A percentile compares a stretch with the other conserved stretches of the same genome.
phyloP scores from a whole-genome alignment of 2,113 vertebrate species.

The Emberiza fucata region DNA sequence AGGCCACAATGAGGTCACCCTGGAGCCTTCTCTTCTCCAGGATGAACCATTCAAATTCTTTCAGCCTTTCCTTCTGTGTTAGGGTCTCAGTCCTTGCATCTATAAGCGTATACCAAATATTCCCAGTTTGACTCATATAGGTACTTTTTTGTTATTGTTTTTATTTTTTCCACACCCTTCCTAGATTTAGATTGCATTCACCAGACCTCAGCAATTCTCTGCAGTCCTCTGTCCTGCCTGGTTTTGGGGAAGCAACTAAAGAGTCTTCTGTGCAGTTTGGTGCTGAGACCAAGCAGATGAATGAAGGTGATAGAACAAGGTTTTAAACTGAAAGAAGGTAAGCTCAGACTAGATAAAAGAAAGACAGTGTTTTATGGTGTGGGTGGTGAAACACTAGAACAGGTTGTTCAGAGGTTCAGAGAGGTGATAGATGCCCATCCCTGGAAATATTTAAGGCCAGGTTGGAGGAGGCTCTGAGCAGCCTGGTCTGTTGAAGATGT shows the following conservation, averaged over 20 bases:
- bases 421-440: background rate
- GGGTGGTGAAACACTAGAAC: background rate
- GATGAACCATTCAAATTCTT: background rate
- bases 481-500: background rate
- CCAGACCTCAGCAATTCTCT: background rate
- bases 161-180: background rate
- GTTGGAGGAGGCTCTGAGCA: background rate
- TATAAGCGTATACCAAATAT: background rate
- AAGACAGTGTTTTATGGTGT: background rate
- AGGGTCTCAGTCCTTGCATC: background rate
- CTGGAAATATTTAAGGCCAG: background rate
- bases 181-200: background rate
- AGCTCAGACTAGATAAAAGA: background rate
- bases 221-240: background rate
- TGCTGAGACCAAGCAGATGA: background rate
- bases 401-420: background rate
- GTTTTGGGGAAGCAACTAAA: background rate
- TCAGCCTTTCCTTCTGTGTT: background rate
- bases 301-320: background rate
- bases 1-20: rapidly evolving
- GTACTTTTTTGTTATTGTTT: background rate
- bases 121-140: background rate
- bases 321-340: background rate
- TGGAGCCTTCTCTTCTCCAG: rapidly evolving
- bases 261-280: background rate